Evolutionary conservation across 2,113 vertebrate genomes (phyloP).

Genomic region (Elephantulus edwardii): DNA sequence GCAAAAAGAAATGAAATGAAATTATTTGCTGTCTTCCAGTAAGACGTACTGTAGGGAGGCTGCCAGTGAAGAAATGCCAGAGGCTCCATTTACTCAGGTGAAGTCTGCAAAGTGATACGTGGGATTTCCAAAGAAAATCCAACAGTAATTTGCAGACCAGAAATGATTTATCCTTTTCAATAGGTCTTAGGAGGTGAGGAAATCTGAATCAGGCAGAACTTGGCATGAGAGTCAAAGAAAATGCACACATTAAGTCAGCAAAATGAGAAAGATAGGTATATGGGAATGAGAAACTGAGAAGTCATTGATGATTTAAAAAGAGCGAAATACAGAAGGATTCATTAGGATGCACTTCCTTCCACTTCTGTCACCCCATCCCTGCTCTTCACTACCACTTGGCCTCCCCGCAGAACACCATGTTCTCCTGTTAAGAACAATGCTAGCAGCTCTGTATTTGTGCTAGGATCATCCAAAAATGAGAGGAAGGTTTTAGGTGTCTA

Average conservation of each 20-base stretch:
- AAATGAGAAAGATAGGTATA: conserved; percentile 13
- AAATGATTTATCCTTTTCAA: conserved; percentile 74
- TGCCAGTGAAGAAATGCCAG: conserved; percentile 58
- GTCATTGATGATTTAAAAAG: neutral
- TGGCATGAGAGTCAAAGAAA: conserved; percentile 51
- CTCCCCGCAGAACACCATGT: neutral
- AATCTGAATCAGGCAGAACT: conserved; percentile 59
- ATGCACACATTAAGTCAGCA: conserved; percentile 38
- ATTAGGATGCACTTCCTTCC: too few species aligned
- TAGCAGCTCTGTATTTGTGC: neutral
- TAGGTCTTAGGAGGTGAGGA: conserved; percentile 59
- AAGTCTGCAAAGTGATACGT: conserved; percentile 64
- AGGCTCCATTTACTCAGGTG: conserved; percentile 52
- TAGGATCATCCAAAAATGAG: neutral
- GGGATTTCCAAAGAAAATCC: conserved; percentile 68
- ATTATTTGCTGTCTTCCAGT: conserved; percentile 64
- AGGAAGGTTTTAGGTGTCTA: neutral
- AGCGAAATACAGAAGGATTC: neutral
- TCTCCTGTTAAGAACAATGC: neutral
- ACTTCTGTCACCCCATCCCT: neutral
- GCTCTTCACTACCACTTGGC: neutral
- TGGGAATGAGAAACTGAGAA: conserved; percentile 23
- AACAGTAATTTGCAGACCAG: conserved; percentile 63
- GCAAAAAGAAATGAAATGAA: conserved; percentile 73
- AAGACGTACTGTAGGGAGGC: neutral